These are phyloP conservation scores for Hipposideros armiger DNA, from an alignment of 2,113 vertebrate species.

Conservation along the genomic window DNA sequence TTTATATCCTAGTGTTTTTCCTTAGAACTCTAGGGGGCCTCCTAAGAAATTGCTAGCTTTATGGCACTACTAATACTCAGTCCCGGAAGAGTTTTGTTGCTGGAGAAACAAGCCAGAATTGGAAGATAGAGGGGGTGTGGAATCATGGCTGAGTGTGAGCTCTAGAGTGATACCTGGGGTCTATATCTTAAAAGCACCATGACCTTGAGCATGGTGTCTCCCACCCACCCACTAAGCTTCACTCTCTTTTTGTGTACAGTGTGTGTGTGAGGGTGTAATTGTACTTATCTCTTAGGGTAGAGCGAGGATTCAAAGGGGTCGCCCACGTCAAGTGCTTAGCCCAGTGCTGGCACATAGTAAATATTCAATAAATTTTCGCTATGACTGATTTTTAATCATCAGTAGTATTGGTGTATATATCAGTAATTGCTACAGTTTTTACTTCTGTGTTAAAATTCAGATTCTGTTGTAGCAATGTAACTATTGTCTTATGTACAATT, in stretches of 20 bases:
- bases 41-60: constrained; percentile 35
- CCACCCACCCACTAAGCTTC: not conserved
- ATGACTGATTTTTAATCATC: not conserved
- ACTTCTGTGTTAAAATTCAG: constrained; percentile 49
- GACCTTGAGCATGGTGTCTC: not conserved
- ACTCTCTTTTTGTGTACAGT: not conserved
- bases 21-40: not conserved
- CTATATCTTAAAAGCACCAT: not conserved
- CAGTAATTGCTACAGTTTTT: not conserved
- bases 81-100: constrained; percentile 45
- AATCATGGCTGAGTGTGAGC: not conserved
- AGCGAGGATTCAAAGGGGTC: not conserved
- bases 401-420: not conserved
- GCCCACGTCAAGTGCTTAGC: not conserved
- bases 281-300: not conserved
- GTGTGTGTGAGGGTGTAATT: not conserved
- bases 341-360: not conserved
- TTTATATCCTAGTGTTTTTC: constrained; percentile 1
- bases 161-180: not conserved
- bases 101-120: not conserved
- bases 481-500: not conserved
- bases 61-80: not conserved
- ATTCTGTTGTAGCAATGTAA: not conserved
- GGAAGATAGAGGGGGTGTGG: not conserved
- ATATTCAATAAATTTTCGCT: not conserved